phyloP scores from a whole-genome alignment of 2,797 vertebrate species.

The Mastacembelus armatus region DNA sequence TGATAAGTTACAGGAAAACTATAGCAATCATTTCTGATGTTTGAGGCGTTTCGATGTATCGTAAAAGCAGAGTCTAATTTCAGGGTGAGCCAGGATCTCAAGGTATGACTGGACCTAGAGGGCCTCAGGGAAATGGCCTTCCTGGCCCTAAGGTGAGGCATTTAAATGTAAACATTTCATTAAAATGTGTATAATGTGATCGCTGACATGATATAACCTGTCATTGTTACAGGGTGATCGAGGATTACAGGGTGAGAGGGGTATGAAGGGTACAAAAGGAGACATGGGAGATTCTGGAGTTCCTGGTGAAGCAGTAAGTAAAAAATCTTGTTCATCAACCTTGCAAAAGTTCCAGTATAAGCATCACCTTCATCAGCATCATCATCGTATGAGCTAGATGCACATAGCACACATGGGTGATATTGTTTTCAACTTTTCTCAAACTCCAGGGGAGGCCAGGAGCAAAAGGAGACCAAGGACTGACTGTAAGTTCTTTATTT shows the following conservation, averaged over 20 bases:
- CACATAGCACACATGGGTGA: background rate
- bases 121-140: constrained; percentile 89
- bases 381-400: background rate
- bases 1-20: constrained; percentile 27
- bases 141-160: constrained; percentile 88
- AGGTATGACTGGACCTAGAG: constrained; percentile 91
- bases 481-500: constrained; percentile 85
- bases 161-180: constrained; percentile 8
- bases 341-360: no score
- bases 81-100: constrained; percentile 91
- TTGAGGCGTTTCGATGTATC: background rate
- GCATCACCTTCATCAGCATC: background rate
- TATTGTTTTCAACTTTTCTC: constrained; percentile 14
- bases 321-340: no score
- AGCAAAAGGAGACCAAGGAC: constrained; percentile 88
- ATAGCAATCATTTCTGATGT: constrained; percentile 33
- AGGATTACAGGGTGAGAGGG: constrained; percentile 88
- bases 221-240: constrained; percentile 85
- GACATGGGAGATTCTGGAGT: constrained; percentile 87
- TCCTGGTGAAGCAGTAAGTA: constrained; percentile 86
- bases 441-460: constrained; percentile 84
- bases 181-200: constrained; percentile 5
- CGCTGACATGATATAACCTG: constrained; percentile 4
- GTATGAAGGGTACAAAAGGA: constrained; percentile 88
- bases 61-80: constrained; percentile 44